Evolutionary conservation across 2,888 invertebrate species (phyloP), one percentile per base, ranked within the genome.

Genomic region (Scaptomyza polygonia): DNA sequence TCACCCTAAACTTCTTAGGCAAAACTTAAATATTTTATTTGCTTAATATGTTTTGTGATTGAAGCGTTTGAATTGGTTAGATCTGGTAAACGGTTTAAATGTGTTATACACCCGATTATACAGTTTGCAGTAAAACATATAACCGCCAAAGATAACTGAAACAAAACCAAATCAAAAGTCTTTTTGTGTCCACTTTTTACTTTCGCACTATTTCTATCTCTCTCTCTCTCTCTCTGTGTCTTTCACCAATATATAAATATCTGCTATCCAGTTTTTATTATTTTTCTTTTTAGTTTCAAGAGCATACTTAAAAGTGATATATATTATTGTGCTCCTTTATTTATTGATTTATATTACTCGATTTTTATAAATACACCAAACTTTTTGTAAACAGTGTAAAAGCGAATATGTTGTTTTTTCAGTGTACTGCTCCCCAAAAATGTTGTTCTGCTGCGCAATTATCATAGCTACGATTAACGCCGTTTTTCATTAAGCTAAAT

Each of bases 361-460:
- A 44, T 49, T 51, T 58, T 51, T 58, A 67, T 55, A 57, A 48
- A 67, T 65, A 80, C 79, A 85, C 80, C 58, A 71, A 75, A 75
- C 70, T 80, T 77, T 86, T 72, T 79, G 81, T 81, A 81, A 81
- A 86, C 76, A 88, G 85, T 88, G 87, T 82, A 82, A 84, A 88
- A 88, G 88, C 86, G 88, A 87, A 76, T 76, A 86, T 78, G 78
- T 79, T 87, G 76, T 89, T 80, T 77, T 87, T 88, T 85, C 77
- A 89, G 81, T 88, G 88, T 87, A 77, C 79, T 79, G 79, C 88
- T 79, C 84, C 84, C 79, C 79, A 77, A 74, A 72, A 72, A 72
- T 74, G 79, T 77, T 87, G 77, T 86, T 79, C 72, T 77, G 85
- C 82, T 77, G 81, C 80, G 85, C 79, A 86, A 86, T 51, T 70